These are phyloP conservation scores for Palloptera scutellata DNA, from an alignment of 2,888 invertebrate genomes.

Conservation along the genomic window DNA sequence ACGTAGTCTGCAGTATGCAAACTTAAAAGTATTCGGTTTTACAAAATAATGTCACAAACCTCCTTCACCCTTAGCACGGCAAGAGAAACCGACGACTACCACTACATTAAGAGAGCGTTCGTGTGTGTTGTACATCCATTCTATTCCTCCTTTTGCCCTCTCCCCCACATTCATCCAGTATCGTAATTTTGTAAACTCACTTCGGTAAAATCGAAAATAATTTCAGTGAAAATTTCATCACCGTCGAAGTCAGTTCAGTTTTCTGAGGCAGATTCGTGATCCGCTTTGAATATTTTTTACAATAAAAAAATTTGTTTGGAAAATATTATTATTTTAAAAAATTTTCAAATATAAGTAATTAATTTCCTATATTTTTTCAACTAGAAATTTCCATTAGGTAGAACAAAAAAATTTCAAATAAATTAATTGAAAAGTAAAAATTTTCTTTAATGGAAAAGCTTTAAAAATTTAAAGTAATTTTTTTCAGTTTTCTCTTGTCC, in stretches of 20 bases:
- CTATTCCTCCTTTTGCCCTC: constrained; percentile 22
- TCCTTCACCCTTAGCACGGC: too few species aligned
- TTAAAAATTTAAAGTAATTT: too few species aligned
- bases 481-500: not conserved
- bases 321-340: constrained; percentile 14
- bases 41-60: not conserved
- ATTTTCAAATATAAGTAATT: not conserved
- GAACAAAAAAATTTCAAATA: too few species aligned
- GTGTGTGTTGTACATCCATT: not conserved
- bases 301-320: constrained; percentile 19
- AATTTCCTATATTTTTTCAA: too few species aligned
- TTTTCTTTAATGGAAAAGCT: too few species aligned
- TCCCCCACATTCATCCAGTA: constrained; percentile 33
- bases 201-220: constrained; percentile 31
- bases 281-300: constrained; percentile 15
- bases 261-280: constrained; percentile 7
- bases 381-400: too few species aligned
- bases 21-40: constrained; percentile 10
- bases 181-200: constrained; percentile 17
- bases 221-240: constrained; percentile 63
- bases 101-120: not conserved
- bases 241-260: constrained; percentile 58
- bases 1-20: too few species aligned
- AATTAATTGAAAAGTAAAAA: too few species aligned
- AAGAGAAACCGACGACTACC: too few species aligned